Evolutionary conservation across 2,797 vertebrate species (phyloP), one percentile per base, ranked within the genome.

Genomic region (Fratercula arctica): DNA sequence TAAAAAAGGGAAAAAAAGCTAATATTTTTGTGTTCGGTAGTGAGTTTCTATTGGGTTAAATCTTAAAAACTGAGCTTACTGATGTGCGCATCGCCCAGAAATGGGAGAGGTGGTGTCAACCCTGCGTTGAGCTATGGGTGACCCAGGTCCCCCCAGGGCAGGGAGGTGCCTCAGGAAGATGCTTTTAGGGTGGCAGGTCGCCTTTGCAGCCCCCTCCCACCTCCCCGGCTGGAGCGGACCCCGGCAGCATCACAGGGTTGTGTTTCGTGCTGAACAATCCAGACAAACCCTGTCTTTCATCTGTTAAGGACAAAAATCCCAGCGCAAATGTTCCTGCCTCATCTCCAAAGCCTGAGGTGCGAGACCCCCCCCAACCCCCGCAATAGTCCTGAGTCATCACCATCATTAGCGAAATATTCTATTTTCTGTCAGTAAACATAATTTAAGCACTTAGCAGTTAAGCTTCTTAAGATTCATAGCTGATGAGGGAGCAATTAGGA

Each of bases 401-500:
- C 70, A 64, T 41, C 84, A 83, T 97, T 97, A 96, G 81, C 9
- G 51, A 97, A 97, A 51, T 98, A 98, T 98, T 96, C 80, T 95
- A 82, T 97, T 97, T 97, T 97, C 97, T 97, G 89, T 95, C 93
- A 94, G 96, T 94, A 98, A 98, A 97, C 85, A 97, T 94, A 97
- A 90, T 96, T 97, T 97, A 98, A 97, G 78, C 93, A 96, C 95
- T 98, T 97, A 92, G 89, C 79, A 95, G 87, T 87, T 97, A 96
- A 97, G 92, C 87, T 97, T 95, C 95, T 98, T 97, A 97, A 97
- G 97, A 98, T 98, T 97, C 95, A 97, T 97, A 96, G 95, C 97
- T 97, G 97, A 97, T 96, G 96, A 98, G 95, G 95, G 96, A 97
- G 95, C 95, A 98, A 97, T 98, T 97, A 98, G 86, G 92, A 87